Evolutionary conservation across 1,140 invertebrate genomes (phyloP), one percentile per base, ranked within the genome.

Genomic region (Macrobrachium rosenbergii): DNA sequence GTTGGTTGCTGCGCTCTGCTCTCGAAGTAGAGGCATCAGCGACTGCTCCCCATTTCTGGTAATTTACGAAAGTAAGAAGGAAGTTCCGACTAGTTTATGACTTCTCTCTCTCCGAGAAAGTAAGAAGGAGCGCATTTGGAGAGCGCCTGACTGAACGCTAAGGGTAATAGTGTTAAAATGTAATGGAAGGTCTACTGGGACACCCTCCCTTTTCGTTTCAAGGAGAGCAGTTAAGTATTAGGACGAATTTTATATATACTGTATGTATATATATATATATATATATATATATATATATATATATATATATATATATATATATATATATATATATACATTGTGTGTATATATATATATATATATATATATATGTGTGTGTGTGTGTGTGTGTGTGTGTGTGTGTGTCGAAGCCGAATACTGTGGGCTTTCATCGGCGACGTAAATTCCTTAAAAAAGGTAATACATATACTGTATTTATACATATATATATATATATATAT

Each of bases 401-500:
- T 28, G n/a, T n/a, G n/a, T n/a, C n/a, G n/a, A n/a, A n/a, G n/a
- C n/a, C n/a, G n/a, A n/a, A n/a, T n/a, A n/a, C n/a, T n/a, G n/a
- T n/a, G n/a, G n/a, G n/a, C n/a, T n/a, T n/a, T n/a, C n/a, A n/a
- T n/a, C n/a, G n/a, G n/a, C n/a, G n/a, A n/a, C n/a, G n/a, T n/a
- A n/a, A n/a, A n/a, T n/a, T n/a, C n/a, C n/a, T n/a, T n/a, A n/a
- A n/a, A n/a, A n/a, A n/a, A n/a, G n/a, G n/a, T n/a, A n/a, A n/a
- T n/a, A n/a, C n/a, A n/a, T n/a, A n/a, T n/a, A n/a, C n/a, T n/a
- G n/a, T 75, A 17, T 17, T 21, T 6, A 75, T 75, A 75, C 21
- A 75, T 43, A 45, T 75, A 75, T 43, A 75, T 75, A 43, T 28
- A 75, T 43, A 75, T 75, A 19, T 75, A 75, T 43, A 75, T 45